Evolutionary conservation across 2,888 invertebrate species (phyloP), one percentile per base, ranked within the genome.

Genomic region (Melinaea marsaeus): DNA sequence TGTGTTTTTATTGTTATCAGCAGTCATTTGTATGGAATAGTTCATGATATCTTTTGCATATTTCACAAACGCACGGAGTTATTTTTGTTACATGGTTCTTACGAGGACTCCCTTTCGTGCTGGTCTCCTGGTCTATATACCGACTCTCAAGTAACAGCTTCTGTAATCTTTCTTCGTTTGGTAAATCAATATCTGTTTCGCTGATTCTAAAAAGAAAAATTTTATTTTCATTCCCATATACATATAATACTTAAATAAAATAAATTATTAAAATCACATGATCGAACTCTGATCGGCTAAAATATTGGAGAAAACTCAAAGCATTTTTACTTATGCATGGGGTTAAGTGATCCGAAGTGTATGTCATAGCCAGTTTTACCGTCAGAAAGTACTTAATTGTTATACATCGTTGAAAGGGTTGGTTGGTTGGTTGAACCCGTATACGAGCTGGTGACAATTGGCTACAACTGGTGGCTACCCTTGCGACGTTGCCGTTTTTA

Each of bases 21-120:
- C 58, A 57, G 4, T 46, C 54, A 64, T 60, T 63, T n/a, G 65
- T 61, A 67, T 89, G 88, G 61, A 90, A 90, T 34, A 89, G 65
- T 66, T 90, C 84, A 58, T 90, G 81, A 66, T 90, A 90, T 60
- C 82, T 75, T 62, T 76, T 83, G 66, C 90, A 90, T 54, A 90
- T 90, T 59, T 88, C 85, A 60, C 90, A 90, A 4, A 85, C 72
- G 65, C 90, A 90, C 2, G 88, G 86, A 7, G 66, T 69, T 4
- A 66, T 34, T 62, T 64, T 70, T 47, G 58, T 60, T 13, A 47
- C 55, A 45, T 66, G 64, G 34, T 62, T 65, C 58, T 62, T 71
- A 68, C 11, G 67, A 71, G 1, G 51, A 5, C 22, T 63, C 70
- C 1, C 70, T 62, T 3, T 60, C 65, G 0, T 63, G 64, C 4